Evolutionary conservation across 2,888 invertebrate genomes (phyloP), one percentile per base, ranked within the genome.

Genomic region (Meta bourneti): DNA sequence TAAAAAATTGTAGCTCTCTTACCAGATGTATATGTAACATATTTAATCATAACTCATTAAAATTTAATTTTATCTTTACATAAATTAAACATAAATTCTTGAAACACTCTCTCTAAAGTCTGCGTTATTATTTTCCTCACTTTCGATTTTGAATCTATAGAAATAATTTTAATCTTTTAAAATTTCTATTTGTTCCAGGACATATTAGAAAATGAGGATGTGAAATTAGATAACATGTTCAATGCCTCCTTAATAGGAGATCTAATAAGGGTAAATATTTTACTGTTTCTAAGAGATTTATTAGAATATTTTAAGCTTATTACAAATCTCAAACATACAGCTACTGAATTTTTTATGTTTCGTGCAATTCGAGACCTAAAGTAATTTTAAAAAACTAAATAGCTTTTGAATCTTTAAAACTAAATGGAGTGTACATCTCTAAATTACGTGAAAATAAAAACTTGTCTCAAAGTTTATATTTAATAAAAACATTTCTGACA

Each of bases 211-310:
- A 94, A 94, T 85, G 94, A 94, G 49, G 94, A 94, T 54, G 94
- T 94, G 11, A 95, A 95, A 79, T 93, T 95, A 70, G 95, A 95
- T 93, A 94, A 94, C 72, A 95, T 95, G 95, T 95, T 95, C 93
- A 94, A 95, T 16, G 95, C 95, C 0, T 95, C 95, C 0, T 94
- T 95, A 8, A 94, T 95, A 16, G 95, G 94, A 86, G 95, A 95
- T 92, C 94, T 95, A 11, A 94, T 95, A n/a, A 94, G 95, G 94
- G 95, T 95, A 94, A 93, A 93, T 89, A 13, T 13, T 61, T 8
- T 79, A 51, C 51, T 13, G 7, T 51, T 52, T 5, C 1, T n/a
- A 77, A 77, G 54, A 69, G 13, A 6, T 78, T 51, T 52, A 52
- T 51, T 78, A 16, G 16, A 16, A 71, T n/a, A 71, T 71, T 16